Evolutionary conservation across 2,797 vertebrate genomes (phyloP).

Genomic region (Microcaecilia unicolor): DNA sequence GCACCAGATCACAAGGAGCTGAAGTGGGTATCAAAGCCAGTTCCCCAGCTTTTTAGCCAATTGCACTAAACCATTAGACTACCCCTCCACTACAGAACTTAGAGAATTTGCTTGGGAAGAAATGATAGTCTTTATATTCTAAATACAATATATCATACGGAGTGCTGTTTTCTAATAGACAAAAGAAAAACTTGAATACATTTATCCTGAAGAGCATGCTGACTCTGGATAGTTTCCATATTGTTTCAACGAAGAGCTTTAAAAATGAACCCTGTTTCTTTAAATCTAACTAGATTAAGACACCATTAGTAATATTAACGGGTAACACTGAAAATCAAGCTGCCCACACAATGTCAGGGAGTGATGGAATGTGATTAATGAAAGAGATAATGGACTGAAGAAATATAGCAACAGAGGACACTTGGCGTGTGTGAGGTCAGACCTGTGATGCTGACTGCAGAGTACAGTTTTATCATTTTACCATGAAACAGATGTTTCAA

Average conservation of each 20-base stretch:
- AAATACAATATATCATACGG: no score
- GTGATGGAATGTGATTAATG: constrained; percentile 6
- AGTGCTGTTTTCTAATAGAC: no score
- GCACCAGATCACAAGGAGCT: no score
- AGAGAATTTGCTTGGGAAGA: no score
- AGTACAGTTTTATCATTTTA: neutral
- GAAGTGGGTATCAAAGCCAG: no score
- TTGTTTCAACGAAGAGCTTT: neutral
- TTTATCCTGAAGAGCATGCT: no score
- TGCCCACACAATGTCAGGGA: neutral
- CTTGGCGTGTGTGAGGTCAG: neutral
- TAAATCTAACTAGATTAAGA: neutral
- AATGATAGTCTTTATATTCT: no score
- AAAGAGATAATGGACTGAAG: constrained; percentile 2
- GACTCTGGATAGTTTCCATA: no score
- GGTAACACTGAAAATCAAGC: neutral
- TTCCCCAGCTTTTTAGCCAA: no score
- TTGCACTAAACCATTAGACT: no score
- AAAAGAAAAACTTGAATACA: no score
- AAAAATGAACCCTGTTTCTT: neutral
- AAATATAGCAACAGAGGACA: neutral
- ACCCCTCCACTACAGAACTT: no score
- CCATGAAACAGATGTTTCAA: neutral
- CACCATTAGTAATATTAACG: constrained; percentile 5
- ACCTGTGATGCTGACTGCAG: neutral